Evolutionary conservation across 2,888 invertebrate species (phyloP), one percentile per base, ranked within the genome.

Genomic region (Rhamphomyia laevipes): DNA sequence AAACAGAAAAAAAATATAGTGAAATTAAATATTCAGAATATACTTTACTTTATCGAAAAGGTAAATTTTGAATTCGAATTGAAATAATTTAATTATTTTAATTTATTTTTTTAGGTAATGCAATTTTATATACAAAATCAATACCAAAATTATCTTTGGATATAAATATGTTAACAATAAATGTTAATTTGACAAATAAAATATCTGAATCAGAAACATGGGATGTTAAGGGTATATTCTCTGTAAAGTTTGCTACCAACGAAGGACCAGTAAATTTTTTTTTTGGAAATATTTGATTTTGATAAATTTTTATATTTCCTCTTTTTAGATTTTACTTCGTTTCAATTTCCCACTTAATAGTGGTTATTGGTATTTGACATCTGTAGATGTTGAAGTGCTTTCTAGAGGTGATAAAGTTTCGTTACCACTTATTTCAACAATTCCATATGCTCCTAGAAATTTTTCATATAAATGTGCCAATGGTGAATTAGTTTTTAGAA

Each of bases 291-390:
- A 5, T 4, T 5, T n/a, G 13, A 35, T 13, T 9, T 35, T 35
- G 5, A 35, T 35, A n/a, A n/a, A 13, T n/a, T 35, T 35, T 35
- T 5, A 33, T 5, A 7, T n/a, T 35, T 35, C 13, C 6, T 30
- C 11, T 7, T 35, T 35, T 9, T 58, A 78, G 75, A 72, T 76
- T 44, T 73, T 72, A 12, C 57, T 78, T 13, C 76, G 77, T 55
- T 77, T 78, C 57, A 75, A 74, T 53, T 79, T 78, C 65, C 74
- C 74, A 52, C 68, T 74, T 44, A 58, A 68, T 0, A 66, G 58
- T 0, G 74, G 73, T 0, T 76, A 76, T 64, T 79, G 79, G 79
- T 67, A 68, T 2, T 69, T 78, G 10, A 75, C 73, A 1, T 74
- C 75, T 1, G 78, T 77, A 13, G 77, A 78, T 58, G 72, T 78